Evolutionary conservation across 2,797 vertebrate species (phyloP).

Genomic region (Cryptoblepharus egeriae): DNA sequence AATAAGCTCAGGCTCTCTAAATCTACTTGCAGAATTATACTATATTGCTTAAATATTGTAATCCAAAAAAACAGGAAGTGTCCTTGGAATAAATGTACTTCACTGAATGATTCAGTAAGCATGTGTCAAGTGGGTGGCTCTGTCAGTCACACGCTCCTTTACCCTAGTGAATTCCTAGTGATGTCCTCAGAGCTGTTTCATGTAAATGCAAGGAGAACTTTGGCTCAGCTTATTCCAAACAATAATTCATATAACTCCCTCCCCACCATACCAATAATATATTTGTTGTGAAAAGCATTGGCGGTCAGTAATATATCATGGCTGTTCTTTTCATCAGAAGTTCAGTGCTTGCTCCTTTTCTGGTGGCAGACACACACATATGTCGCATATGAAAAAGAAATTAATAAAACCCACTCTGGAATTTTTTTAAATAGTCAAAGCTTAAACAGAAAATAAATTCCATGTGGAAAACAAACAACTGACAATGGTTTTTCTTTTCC

Average conservation of each 20-base stretch:
- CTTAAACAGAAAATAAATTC: constrained; percentile 65
- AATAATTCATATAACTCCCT: constrained; percentile 22
- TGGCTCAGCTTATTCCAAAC: neutral
- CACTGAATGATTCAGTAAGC: constrained; percentile 37
- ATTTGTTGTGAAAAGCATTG: constrained; percentile 34
- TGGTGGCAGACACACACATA: constrained; percentile 62
- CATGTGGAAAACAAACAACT: constrained; percentile 68
- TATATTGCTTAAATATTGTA: constrained; percentile 38
- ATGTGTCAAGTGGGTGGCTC: neutral
- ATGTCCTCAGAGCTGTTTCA: neutral
- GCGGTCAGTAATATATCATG: constrained; percentile 24
- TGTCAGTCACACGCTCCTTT: neutral
- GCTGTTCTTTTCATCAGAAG: constrained; percentile 61
- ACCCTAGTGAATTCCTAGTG: neutral
- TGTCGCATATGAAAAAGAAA: constrained; percentile 71
- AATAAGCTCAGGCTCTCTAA: constrained; percentile 50
- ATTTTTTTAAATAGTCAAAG: constrained; percentile 68
- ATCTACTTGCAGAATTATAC: constrained; percentile 43
- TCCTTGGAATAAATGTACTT: constrained; percentile 41
- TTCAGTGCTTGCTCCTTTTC: constrained; percentile 49
- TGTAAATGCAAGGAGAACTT: constrained; percentile 20
- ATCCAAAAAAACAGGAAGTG: constrained; percentile 51
- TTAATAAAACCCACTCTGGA: constrained; percentile 72
- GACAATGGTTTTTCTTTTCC: constrained; percentile 37
- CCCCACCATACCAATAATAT: neutral